Conservation (phyloP, 2,888 invertebrate species). For the Camponotus fellah region DNA sequence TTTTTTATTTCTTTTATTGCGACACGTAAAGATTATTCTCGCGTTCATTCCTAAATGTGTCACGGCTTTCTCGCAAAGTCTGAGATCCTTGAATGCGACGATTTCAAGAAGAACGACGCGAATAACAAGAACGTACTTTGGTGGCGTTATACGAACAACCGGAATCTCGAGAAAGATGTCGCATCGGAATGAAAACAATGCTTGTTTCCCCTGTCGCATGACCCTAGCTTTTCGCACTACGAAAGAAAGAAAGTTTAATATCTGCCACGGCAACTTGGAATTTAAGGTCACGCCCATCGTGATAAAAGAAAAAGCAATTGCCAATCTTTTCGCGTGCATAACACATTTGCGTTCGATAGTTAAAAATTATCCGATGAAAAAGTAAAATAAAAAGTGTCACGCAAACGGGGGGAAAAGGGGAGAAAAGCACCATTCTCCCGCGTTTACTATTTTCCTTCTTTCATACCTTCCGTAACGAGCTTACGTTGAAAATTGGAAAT, state of each 20-base stretch:
- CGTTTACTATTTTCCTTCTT: background rate
- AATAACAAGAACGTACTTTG: slow-evolving; percentile 18
- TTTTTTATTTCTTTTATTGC: background rate
- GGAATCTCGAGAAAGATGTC: slow-evolving; percentile 50
- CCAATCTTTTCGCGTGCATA: background rate
- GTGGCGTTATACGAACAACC: slow-evolving; percentile 19
- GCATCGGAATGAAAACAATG: slow-evolving; percentile 65
- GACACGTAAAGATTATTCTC: background rate
- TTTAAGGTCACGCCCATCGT: slow-evolving; percentile 54
- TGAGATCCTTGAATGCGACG: slow-evolving; percentile 13
- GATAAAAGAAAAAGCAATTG: slow-evolving; percentile 14
- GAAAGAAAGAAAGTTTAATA: slow-evolving; percentile 59
- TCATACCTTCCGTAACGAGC: slow-evolving; percentile 1
- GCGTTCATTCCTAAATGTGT: background rate
- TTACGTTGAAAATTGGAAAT: slow-evolving; percentile 1
- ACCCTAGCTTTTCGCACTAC: slow-evolving; percentile 27
- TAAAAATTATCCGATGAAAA: background rate
- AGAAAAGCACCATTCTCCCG: slow-evolving; percentile 17
- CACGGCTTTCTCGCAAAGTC: background rate
- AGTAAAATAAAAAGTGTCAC: background rate
- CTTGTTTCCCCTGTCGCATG: slow-evolving; percentile 28
- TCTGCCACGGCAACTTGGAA: slow-evolving; percentile 43
- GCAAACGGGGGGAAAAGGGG: slow-evolving; percentile 31
- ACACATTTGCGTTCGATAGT: slow-evolving; percentile 3
- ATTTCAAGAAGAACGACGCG: slow-evolving; percentile 8